Evolutionary conservation across 2,113 vertebrate species (phyloP).

Genomic region (Spizaetus ornatus): DNA sequence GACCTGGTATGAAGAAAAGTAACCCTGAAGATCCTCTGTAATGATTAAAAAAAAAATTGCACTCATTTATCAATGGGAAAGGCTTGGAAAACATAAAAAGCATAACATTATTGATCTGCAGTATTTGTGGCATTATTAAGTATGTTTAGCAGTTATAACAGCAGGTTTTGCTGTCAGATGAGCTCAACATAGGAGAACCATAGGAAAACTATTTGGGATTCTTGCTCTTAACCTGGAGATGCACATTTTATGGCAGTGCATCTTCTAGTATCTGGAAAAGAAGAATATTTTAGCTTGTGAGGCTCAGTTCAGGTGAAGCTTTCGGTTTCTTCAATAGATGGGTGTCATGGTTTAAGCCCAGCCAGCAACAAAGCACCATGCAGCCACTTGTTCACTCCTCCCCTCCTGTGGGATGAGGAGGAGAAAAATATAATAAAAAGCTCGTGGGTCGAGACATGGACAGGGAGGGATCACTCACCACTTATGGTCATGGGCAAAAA

Average conservation of each 20-base stretch:
- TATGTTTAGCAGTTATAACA: conserved; percentile 7
- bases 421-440: no score
- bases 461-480: no score
- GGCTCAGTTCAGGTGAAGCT: background rate
- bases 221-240: background rate
- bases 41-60: background rate
- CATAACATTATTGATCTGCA: conserved; percentile 1
- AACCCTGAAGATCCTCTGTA: background rate
- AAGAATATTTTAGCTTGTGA: background rate
- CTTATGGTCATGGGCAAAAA: no score
- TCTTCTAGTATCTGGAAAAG: background rate
- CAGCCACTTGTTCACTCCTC: no score
- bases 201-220: background rate
- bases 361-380: no score
- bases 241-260: background rate
- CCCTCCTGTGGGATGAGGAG: no score
- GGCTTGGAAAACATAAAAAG: conserved; percentile 4
- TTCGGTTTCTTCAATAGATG: background rate
- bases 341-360: no score
- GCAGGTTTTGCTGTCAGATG: background rate
- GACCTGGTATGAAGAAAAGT: background rate
- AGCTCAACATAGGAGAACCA: background rate
- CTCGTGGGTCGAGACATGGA: no score
- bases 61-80: conserved; percentile 21
- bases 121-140: conserved; percentile 10